These are phyloP conservation scores for Caenorhabditis wallacei DNA, from an alignment of 2,888 invertebrate genomes.

Conservation along the genomic window DNA sequence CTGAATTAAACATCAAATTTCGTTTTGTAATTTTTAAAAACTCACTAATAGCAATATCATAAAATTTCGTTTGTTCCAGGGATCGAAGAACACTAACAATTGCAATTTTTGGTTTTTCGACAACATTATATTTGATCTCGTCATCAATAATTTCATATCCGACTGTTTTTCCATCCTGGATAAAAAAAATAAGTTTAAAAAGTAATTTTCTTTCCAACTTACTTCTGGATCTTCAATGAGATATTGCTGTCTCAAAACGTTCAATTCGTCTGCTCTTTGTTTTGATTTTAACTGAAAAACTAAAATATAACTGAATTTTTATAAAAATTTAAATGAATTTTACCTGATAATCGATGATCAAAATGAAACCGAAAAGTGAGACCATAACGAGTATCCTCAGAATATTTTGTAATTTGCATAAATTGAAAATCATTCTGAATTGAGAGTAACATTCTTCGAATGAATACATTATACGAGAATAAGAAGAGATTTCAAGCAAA, in stretches of 20 bases:
- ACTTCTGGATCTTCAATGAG: slow-evolving; percentile 46
- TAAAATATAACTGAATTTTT: neutral
- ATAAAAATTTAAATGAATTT: neutral
- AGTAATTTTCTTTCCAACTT: neutral
- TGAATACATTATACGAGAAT: slow-evolving; percentile 15
- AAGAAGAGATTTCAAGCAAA: slow-evolving; percentile 21
- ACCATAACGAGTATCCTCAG: slow-evolving; percentile 36
- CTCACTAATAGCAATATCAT: slow-evolving; percentile 58
- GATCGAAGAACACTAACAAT: slow-evolving; percentile 44
- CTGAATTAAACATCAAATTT: slow-evolving; percentile 17
- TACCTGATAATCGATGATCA: slow-evolving; percentile 51
- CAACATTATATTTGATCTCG: slow-evolving; percentile 41
- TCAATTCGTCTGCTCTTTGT: slow-evolving; percentile 38
- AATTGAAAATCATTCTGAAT: slow-evolving; percentile 39
- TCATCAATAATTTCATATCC: slow-evolving; percentile 56
- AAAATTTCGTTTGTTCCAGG: slow-evolving; percentile 23
- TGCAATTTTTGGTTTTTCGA: slow-evolving; percentile 48
- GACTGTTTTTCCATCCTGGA: slow-evolving; percentile 43
- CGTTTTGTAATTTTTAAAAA: neutral
- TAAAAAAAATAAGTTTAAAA: neutral
- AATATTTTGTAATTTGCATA: slow-evolving; percentile 45
- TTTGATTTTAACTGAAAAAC: slow-evolving; percentile 36
- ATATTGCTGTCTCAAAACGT: slow-evolving; percentile 32
- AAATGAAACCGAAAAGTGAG: slow-evolving; percentile 34
- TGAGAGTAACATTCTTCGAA: slow-evolving; percentile 1